Evolutionary conservation across 2,888 invertebrate genomes (phyloP), one percentile per base, ranked within the genome.

Genomic region (Lucinisca nassula): DNA sequence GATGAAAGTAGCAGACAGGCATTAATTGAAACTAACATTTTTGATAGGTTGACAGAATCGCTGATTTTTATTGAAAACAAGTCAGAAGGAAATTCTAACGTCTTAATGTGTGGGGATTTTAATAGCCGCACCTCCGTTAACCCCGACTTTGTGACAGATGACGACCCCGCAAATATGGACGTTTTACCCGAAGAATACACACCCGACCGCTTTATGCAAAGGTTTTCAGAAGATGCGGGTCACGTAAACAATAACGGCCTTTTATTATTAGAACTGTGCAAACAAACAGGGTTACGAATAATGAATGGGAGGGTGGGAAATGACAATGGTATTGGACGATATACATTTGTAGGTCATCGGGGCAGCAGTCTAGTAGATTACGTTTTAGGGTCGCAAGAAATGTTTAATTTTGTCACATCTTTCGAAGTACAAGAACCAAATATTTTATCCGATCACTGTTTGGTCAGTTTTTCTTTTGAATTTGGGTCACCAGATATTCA

Each of bases 371-470:
- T 77, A 1, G 77, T 76, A 2, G 82, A 82, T 51, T 72, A 70
- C 77, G 76, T 82, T 27, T 70, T 82, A 82, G 76, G 82, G 51
- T 67, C 51, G 27, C 35, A 38, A 12, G 70, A 67, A 14, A n/a
- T 82, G 30, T 49, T 82, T 14, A 38, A 32, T 14, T 40, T 58
- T 32, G 70, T 76, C 30, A 55, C 38, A 6, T 8, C 17, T 32
- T 82, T 82, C 24, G 6, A 40, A 27, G 70, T 82, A 32, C 24
- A 51, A 14, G 40, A 24, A 12, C 51, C 82, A 32, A 82, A 82
- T 82, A 82, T 82, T 51, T 70, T 61, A 55, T 67, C 82, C 12
- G 82, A 82, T 76, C 82, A 82, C 40, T 76, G 76, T 49, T 49
- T 37, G 27, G 30, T 82, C 17, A 37, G 8, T 24, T 82, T 82